Conservation (phyloP, 2,113 vertebrate genomes). For the Otis tarda region DNA sequence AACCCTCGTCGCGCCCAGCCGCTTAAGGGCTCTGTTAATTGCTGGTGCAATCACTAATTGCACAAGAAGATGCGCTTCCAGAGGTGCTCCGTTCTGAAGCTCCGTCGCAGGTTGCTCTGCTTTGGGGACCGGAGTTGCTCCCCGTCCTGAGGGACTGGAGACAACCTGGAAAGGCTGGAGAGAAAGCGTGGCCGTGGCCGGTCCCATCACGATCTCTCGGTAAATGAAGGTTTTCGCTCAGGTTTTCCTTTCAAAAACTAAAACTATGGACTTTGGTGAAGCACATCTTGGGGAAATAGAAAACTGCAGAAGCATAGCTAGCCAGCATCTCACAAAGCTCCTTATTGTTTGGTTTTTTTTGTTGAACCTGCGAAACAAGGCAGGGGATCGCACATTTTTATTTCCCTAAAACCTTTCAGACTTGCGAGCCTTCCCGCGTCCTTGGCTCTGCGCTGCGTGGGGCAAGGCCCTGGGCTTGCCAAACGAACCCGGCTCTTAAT, state of each 20-base stretch:
- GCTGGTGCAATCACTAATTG: not conserved
- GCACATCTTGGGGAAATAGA: not conserved
- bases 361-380: not conserved
- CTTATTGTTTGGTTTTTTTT: not conserved
- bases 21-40: not conserved
- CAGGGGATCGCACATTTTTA: rapidly evolving
- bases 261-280: not conserved
- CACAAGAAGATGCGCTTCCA: not conserved
- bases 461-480: not conserved
- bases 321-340: not conserved
- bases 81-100: not conserved
- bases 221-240: not conserved
- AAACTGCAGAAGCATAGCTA: not conserved
- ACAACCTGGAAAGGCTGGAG: not conserved
- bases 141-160: rapidly evolving
- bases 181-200: rapidly evolving
- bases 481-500: not conserved
- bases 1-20: not conserved
- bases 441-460: not conserved
- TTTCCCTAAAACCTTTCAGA: not conserved
- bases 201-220: not conserved
- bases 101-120: rapidly evolving
- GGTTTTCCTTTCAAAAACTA: not conserved
- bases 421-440: not conserved
- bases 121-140: not conserved